Base-by-base conservation (phyloP, 2,797 vertebrate genomes). In the Tenualosa thibaudeaui region DNA sequence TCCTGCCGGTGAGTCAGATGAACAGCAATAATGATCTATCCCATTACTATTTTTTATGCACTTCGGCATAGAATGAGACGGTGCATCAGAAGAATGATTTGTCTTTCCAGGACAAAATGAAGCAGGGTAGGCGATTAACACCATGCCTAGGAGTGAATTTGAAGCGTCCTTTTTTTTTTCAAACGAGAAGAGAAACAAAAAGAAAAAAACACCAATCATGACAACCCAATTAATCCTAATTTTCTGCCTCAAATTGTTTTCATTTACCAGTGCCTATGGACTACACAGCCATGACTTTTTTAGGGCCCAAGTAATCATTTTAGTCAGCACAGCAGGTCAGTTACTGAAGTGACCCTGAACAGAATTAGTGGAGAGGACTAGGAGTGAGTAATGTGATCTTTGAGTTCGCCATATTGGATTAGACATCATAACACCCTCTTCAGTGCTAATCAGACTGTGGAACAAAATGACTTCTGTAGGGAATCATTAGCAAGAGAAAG, bases 211-310 rank as follows among this genome's bases (percentile, higher is more conserved):
- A 85, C 43, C 83, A 87, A 86, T 90, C 85, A 90, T 85, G 31
- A 65, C 68, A 78, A 54, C 50, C 62, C 81, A 87, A 89, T 90
- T 89, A 84, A 87, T 88, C 84, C 54, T 85, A 51, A 88, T 88
- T 86, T 90, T 87, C 84, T 75, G 83, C 84, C 86, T 81, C 53
- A 87, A 85, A 86, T 87, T 86, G 85, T 89, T 90, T 88, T 82
- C 49, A 84, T 89, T 88, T 84, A 87, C 68, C 26, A 84, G 60
- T 86, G 40, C 46, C 75, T 81, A 68, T 82, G 58, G 8, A 68
- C 83, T 86, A 49, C 82, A 62, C 60, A 83, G 86, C 82, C 37
- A 54, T 56, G 58, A 83, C 49, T 60, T 85, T 58, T 53, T 71
- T 81, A 87, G 40, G 85, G 81, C 43, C 75, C 46, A 78, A 71